Evolutionary conservation across 1,140 invertebrate species (phyloP).

Genomic region (Tigriopus japonicus): DNA sequence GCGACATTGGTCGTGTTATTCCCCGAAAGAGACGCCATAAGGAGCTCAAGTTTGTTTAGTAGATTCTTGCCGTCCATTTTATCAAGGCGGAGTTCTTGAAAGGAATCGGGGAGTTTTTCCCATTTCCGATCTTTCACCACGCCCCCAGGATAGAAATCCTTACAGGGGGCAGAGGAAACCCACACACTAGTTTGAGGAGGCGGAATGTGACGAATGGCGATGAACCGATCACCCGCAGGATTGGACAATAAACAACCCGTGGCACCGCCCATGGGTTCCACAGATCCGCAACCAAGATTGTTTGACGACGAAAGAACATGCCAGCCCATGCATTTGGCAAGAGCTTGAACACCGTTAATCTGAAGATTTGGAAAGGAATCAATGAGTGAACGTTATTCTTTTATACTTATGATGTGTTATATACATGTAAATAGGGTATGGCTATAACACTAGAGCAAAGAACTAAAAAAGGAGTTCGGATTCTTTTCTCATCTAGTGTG

Average conservation of each 20-base stretch:
- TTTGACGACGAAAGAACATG: slow-evolving; percentile 52
- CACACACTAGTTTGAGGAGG: slow-evolving; percentile 42
- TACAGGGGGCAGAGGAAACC: slow-evolving; percentile 51
- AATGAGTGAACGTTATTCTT: too few species aligned
- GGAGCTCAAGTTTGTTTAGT: slow-evolving; percentile 83
- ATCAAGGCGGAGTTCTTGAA: slow-evolving; percentile 74
- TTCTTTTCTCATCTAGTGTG: too few species aligned
- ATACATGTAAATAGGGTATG: too few species aligned
- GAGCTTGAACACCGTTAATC: slow-evolving; percentile 22
- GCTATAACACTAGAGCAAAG: too few species aligned
- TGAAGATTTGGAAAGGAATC: slow-evolving; percentile 79
- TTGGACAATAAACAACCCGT: slow-evolving; percentile 61
- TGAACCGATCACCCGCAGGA: slow-evolving; percentile 58
- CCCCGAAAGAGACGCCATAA: slow-evolving; percentile 75
- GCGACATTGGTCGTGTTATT: neutral
- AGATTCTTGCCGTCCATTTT: slow-evolving; percentile 96
- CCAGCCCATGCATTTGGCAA: slow-evolving; percentile 36
- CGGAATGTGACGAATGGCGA: slow-evolving; percentile 71
- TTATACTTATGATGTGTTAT: too few species aligned
- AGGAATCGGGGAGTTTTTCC: slow-evolving; percentile 58
- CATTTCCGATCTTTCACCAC: slow-evolving; percentile 70
- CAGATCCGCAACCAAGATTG: slow-evolving; percentile 64
- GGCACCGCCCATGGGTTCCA: slow-evolving; percentile 75
- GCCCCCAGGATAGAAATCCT: slow-evolving; percentile 66
- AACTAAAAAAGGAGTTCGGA: too few species aligned